These are phyloP conservation scores for Enteromius mattozi DNA, from an alignment of 2,797 vertebrate genomes.

Conservation along the genomic window DNA sequence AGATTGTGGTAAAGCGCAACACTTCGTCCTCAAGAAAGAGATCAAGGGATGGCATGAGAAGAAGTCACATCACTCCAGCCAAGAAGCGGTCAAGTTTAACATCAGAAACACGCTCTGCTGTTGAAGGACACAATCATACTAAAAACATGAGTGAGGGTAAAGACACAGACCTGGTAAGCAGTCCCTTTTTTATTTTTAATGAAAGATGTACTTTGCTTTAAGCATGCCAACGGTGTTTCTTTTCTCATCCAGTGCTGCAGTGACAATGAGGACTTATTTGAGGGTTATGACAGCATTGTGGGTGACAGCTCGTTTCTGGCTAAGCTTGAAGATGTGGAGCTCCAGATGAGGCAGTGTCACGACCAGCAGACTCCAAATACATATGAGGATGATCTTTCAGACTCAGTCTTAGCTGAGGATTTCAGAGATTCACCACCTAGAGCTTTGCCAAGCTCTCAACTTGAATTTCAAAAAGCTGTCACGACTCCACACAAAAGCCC, in stretches of 20 bases:
- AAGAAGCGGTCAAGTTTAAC: slow-evolving; percentile 53
- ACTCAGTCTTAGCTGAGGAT: slow-evolving; percentile 55
- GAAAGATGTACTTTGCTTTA: neutral
- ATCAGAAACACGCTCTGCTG: slow-evolving; percentile 34
- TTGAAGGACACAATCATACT: neutral
- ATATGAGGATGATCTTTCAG: slow-evolving; percentile 50
- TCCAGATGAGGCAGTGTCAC: slow-evolving; percentile 55
- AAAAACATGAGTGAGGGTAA: slow-evolving; percentile 26
- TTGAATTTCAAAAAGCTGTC: slow-evolving; percentile 71
- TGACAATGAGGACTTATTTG: slow-evolving; percentile 89
- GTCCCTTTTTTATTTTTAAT: neutral
- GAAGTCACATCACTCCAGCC: slow-evolving; percentile 66
- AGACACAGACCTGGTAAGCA: slow-evolving; percentile 44
- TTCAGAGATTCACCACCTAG: slow-evolving; percentile 68
- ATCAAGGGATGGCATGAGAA: slow-evolving; percentile 60
- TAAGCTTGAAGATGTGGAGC: slow-evolving; percentile 80
- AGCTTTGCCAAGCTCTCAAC: slow-evolving; percentile 83
- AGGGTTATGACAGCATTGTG: slow-evolving; percentile 85
- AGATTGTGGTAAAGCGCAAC: slow-evolving; percentile 69
- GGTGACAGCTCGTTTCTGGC: slow-evolving; percentile 82
- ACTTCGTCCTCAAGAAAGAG: slow-evolving; percentile 70
- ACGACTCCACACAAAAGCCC: slow-evolving; percentile 53
- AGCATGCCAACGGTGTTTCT: neutral
- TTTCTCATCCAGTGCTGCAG: slow-evolving; percentile 75
- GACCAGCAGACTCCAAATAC: slow-evolving; percentile 13